Base-by-base conservation (phyloP, 2,797 vertebrate genomes). In the Microctenopoma stevenorrisi region DNA sequence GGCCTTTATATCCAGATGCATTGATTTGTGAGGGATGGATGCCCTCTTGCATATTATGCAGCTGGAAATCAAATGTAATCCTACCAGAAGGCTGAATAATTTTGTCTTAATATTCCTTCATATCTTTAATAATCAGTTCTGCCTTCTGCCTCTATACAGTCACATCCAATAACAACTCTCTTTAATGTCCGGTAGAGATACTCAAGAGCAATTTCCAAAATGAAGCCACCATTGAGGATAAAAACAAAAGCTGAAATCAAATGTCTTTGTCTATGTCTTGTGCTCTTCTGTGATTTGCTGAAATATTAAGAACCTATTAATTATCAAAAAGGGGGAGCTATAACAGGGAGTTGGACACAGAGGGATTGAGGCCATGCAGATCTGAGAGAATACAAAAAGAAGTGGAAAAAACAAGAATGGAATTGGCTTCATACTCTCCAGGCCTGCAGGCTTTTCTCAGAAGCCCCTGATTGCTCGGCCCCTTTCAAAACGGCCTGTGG, bases 301-400 rank as follows among this genome's bases (percentile, higher is more conserved):
- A 84, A 86, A 85, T 83, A 82, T 87, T 81, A 70, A 88, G 56
- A 66, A 67, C 49, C 51, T 79, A 72, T 86, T 89, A 86, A 87
- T 89, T 86, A 84, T 84, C 22, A 3, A 58, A 54, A 74, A 81
- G 58, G 66, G 60, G 67, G 62, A 63, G 65, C 57, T 67, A 59
- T 48, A 38, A 64, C 3, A 1, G 43, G 50, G 42, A 35, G 47
- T 14, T 51, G 50, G 78, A 72, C 55, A 65, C 16, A 4, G 73
- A 82, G 64, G 66, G 78, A 87, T 86, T 64, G 82, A 85, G 84
- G 81, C 72, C 84, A 75, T 68, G 70, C 69, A 71, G 69, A 84
- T 86, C 76, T 83, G 62, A 89, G 53, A 49, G 83, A 85, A 81
- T 73, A 81, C 56, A 84, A 85, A 82, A 68, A 68, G 53, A 59